Evolutionary conservation across 2,888 invertebrate genomes (phyloP).

Genomic region (Nemurella pictetii): DNA sequence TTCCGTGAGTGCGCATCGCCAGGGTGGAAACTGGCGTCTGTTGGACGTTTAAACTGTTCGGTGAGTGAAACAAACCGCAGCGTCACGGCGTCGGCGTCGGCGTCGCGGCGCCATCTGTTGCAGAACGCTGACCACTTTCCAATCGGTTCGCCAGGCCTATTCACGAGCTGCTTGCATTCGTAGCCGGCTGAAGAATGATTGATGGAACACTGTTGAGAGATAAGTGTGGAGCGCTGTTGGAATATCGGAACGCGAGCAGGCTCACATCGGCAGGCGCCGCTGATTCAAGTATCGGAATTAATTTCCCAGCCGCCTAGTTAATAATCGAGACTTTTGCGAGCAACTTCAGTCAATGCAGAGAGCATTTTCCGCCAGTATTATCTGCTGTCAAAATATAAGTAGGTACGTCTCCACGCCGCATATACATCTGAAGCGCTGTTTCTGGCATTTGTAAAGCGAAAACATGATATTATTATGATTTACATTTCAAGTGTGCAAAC

Average conservation of each 20-base stretch:
- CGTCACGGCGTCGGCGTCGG: neutral
- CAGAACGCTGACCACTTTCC: neutral
- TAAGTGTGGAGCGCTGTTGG: neutral
- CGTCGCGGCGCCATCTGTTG: neutral
- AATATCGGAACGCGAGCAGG: neutral
- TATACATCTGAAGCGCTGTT: neutral
- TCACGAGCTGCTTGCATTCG: neutral
- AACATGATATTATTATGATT: conserved; percentile 11
- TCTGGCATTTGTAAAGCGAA: neutral
- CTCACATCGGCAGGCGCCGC: too few species aligned
- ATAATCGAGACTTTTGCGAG: neutral
- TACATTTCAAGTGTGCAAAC: conserved; percentile 19
- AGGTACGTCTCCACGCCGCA: neutral
- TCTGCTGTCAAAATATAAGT: neutral
- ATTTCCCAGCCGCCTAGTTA: too few species aligned
- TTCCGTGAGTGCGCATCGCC: too few species aligned
- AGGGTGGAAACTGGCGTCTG: too few species aligned
- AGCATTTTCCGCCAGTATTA: neutral
- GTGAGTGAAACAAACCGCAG: neutral
- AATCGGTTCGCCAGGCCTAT: neutral
- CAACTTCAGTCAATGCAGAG: neutral
- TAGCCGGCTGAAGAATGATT: neutral
- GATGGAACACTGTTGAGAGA: neutral
- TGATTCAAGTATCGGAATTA: too few species aligned
- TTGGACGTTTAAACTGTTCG: too few species aligned